Conservation (phyloP, 2,113 vertebrate genomes). For the Xyrauchen texanus region DNA sequence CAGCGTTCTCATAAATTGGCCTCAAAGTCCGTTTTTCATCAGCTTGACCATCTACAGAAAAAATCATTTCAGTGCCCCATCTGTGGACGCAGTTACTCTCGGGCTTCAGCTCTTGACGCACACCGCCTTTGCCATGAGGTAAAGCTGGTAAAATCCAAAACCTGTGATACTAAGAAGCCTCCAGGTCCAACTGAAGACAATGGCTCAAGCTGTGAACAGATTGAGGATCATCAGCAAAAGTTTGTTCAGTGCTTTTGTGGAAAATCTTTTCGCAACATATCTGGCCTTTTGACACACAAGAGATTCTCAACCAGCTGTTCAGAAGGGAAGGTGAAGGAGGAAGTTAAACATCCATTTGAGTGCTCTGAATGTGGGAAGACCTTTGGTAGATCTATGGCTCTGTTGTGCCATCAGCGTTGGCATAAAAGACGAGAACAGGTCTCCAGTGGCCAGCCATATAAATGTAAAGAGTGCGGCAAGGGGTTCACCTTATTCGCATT, state of each 20-base stretch:
- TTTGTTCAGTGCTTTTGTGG: slow-evolving; percentile 69
- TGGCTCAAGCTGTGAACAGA: slow-evolving; percentile 33
- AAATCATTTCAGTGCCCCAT: slow-evolving; percentile 76
- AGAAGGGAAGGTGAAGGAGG: slow-evolving; percentile 58
- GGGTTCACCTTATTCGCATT: slow-evolving; percentile 69
- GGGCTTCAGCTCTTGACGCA: slow-evolving; percentile 77
- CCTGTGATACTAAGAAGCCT: slow-evolving; percentile 49
- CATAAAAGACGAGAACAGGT: slow-evolving; percentile 62
- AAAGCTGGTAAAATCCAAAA: slow-evolving; percentile 72
- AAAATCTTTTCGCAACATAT: slow-evolving; percentile 64
- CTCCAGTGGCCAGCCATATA: slow-evolving; percentile 51
- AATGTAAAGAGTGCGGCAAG: slow-evolving; percentile 75
- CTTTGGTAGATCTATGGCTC: slow-evolving; percentile 65
- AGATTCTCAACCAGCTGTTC: slow-evolving; percentile 67
- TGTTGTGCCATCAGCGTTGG: slow-evolving; percentile 73
- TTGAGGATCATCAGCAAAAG: slow-evolving; percentile 52
- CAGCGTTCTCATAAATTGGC: slow-evolving; percentile 72
- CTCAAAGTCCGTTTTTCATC: slow-evolving; percentile 73
- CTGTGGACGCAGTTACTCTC: slow-evolving; percentile 77
- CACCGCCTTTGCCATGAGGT: slow-evolving; percentile 78
- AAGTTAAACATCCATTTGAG: slow-evolving; percentile 66
- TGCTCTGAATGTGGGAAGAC: slow-evolving; percentile 72
- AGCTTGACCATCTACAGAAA: slow-evolving; percentile 74
- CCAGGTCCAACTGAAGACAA: slow-evolving; percentile 40
- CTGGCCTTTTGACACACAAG: slow-evolving; percentile 72